These are phyloP conservation scores for Varecia variegata DNA, from an alignment of 2,797 vertebrate species.

Conservation along the genomic window DNA sequence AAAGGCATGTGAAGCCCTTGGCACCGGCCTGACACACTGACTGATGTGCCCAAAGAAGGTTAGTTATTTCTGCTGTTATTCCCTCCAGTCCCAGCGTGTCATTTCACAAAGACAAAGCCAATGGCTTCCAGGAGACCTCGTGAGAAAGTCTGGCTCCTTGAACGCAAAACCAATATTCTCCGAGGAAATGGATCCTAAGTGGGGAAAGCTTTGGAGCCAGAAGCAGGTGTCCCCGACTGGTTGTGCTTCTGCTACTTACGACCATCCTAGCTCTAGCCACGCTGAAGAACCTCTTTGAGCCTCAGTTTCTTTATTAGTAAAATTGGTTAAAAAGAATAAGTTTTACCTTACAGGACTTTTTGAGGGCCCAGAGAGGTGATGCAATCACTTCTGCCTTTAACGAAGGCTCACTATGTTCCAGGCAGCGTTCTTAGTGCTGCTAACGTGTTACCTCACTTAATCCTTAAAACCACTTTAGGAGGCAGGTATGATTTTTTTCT, in stretches of 20 bases:
- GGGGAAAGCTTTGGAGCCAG: neutral
- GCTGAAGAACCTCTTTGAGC: neutral
- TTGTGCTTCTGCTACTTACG: neutral
- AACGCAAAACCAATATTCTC: neutral
- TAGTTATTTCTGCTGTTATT: neutral
- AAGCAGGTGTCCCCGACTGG: fast-evolving
- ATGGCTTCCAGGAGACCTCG: neutral
- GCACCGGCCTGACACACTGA: neutral
- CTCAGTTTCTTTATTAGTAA: neutral
- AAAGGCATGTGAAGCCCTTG: neutral
- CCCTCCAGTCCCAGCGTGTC: neutral
- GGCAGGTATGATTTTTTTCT: neutral
- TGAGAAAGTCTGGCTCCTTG: neutral
- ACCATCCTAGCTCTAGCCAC: no score
- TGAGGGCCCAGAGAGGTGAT: neutral
- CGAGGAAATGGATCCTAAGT: neutral
- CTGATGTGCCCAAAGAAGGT: neutral
- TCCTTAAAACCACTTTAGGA: neutral
- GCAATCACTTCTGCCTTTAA: neutral
- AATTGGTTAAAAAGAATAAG: neutral
- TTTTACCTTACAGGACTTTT: neutral
- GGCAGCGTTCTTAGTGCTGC: neutral
- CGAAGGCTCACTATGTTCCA: neutral
- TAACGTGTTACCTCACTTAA: neutral
- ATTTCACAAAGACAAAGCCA: neutral